Conservation (phyloP, 2,113 vertebrate genomes). For the Sphyrna mokarran region DNA sequence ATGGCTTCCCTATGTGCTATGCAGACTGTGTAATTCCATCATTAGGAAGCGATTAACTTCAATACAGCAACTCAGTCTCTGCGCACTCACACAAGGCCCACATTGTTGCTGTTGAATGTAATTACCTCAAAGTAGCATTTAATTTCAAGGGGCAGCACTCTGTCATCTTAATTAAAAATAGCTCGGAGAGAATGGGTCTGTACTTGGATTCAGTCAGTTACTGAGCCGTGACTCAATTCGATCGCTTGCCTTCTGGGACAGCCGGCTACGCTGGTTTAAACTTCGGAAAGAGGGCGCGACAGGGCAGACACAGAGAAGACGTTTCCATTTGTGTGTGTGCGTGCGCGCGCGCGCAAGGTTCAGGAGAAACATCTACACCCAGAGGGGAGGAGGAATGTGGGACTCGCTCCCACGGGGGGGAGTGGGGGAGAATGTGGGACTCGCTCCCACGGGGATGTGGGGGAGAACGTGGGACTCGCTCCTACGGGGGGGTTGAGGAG, state of each 20-base stretch:
- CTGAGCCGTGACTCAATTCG: neutral
- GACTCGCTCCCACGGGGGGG: too few species aligned
- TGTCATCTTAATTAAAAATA: neutral
- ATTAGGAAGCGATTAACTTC: neutral
- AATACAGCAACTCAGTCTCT: neutral
- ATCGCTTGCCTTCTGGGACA: neutral
- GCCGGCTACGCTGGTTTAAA: neutral
- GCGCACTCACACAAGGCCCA: neutral
- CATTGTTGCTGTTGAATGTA: neutral
- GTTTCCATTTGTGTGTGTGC: too few species aligned
- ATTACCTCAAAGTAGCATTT: conserved; percentile 2
- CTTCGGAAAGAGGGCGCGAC: too few species aligned
- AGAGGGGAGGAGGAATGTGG: too few species aligned
- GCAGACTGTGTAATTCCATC: neutral
- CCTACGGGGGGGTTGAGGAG: too few species aligned
- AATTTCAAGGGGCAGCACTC: neutral
- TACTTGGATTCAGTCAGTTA: neutral
- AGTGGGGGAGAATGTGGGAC: too few species aligned
- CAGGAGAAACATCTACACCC: too few species aligned
- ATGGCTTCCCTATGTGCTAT: too few species aligned
- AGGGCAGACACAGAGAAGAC: too few species aligned
- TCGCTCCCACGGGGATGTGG: too few species aligned
- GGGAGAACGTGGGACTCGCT: too few species aligned
- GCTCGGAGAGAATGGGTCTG: neutral
- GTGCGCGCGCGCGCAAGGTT: too few species aligned